A percentile compares a stretch with the other conserved stretches of the same genome.
phyloP scores from a whole-genome alignment of 2,888 invertebrate species.

The Micropterix aruncella region DNA sequence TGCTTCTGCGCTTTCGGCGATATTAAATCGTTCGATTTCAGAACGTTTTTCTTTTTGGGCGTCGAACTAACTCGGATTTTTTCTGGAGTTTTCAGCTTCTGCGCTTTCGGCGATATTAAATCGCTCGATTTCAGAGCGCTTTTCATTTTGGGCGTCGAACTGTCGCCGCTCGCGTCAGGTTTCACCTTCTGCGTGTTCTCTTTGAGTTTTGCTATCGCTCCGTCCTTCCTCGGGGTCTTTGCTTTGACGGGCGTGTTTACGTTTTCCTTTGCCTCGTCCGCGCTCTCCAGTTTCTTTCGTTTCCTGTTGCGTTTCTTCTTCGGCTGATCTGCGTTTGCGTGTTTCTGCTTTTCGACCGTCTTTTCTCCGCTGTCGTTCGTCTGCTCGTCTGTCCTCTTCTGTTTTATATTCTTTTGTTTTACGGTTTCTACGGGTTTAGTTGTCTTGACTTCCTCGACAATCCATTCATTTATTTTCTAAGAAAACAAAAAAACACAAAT shows the following conservation, averaged over 20 bases:
- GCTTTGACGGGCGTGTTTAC: slow-evolving; percentile 3
- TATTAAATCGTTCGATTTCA: too few species aligned
- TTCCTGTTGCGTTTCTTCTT: slow-evolving; percentile 14
- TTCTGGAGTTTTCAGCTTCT: background rate
- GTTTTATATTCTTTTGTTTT: too few species aligned
- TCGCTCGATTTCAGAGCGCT: slow-evolving; percentile 8
- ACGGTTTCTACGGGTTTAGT: too few species aligned
- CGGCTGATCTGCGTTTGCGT: slow-evolving; percentile 10
- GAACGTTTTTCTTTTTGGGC: too few species aligned
- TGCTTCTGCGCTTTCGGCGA: too few species aligned
- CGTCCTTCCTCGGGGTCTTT: slow-evolving; percentile 2
- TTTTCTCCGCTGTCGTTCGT: slow-evolving; percentile 19
- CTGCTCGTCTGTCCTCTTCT: too few species aligned
- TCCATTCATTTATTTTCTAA: too few species aligned
- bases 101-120: slow-evolving; percentile 4
- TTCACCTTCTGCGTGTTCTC: background rate
- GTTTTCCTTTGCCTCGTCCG: slow-evolving; percentile 11
- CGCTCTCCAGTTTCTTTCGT: slow-evolving; percentile 12
- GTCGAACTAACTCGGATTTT: slow-evolving; percentile 3
- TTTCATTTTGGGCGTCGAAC: too few species aligned
- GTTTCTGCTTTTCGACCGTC: slow-evolving; percentile 18
- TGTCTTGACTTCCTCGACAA: too few species aligned
- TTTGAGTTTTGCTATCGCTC: background rate
- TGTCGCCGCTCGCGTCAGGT: too few species aligned
- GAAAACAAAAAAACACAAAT: too few species aligned